phyloP scores from a whole-genome alignment of 2,888 invertebrate genomes.

The Apamea crenata region DNA sequence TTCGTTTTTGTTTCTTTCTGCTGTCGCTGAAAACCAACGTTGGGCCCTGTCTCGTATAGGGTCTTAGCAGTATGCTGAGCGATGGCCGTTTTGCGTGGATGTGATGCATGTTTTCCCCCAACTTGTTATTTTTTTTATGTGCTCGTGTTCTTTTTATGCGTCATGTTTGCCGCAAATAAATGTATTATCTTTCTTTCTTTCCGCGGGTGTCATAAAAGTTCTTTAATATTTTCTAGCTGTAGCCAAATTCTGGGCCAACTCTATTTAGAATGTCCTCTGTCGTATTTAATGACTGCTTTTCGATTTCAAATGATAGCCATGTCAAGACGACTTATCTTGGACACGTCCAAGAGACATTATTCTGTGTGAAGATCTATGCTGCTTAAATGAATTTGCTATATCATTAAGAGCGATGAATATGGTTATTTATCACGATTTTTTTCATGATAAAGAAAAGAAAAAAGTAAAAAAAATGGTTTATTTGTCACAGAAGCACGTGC shows the following conservation, averaged over 20 bases:
- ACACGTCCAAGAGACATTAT: not conserved
- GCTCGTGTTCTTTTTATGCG: too few relatives aligned
- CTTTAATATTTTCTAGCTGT: not conserved
- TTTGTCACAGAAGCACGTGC: not conserved
- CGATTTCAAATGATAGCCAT: not conserved
- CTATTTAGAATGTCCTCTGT: not conserved
- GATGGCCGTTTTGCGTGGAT: too few relatives aligned
- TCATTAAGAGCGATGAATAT: not conserved
- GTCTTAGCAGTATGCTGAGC: too few relatives aligned
- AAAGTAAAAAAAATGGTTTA: not conserved
- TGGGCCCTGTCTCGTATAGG: too few relatives aligned
- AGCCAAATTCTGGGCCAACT: not conserved
- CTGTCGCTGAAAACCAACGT: too few relatives aligned
- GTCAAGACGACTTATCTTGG: not conserved
- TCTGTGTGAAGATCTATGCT: not conserved
- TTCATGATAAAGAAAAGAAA: not conserved
- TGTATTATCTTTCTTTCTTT: not conserved
- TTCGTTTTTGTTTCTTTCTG: not conserved
- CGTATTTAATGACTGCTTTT: not conserved
- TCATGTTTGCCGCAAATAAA: too few relatives aligned
- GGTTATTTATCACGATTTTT: not conserved
- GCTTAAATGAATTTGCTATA: not conserved
- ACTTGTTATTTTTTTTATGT: too few relatives aligned
- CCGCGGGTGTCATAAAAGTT: not conserved
- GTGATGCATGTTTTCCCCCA: too few relatives aligned